phyloP scores from a whole-genome alignment of 2,888 invertebrate genomes.

The Drosophila fungiperda region DNA sequence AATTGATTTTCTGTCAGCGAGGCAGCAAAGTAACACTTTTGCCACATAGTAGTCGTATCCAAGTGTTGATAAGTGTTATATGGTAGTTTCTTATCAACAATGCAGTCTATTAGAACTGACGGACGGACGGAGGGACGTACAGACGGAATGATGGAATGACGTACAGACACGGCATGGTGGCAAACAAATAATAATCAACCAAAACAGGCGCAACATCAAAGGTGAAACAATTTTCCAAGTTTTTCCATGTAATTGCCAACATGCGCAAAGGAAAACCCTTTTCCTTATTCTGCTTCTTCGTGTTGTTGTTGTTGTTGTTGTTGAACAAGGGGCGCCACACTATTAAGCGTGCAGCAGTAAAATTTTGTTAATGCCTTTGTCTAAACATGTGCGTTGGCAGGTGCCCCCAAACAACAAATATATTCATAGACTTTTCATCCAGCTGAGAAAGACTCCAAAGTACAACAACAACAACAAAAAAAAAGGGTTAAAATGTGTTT shows the following conservation, averaged over 20 bases:
- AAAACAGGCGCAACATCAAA: constrained; percentile 65
- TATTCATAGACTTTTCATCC: constrained; percentile 3
- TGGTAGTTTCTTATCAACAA: constrained; percentile 78
- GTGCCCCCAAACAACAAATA: constrained; percentile 40
- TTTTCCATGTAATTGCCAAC: constrained; percentile 67
- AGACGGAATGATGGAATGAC: constrained; percentile 40
- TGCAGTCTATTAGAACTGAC: constrained; percentile 68
- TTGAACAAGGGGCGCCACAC: constrained; percentile 70
- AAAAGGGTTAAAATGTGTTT: constrained; percentile 81
- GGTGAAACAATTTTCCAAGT: constrained; percentile 66
- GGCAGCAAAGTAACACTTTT: constrained; percentile 69
- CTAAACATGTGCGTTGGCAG: constrained; percentile 74
- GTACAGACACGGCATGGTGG: constrained; percentile 67
- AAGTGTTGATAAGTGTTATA: constrained; percentile 79
- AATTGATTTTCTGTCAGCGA: constrained; percentile 79
- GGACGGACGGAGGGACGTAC: constrained; percentile 10
- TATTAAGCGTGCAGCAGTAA: constrained; percentile 78
- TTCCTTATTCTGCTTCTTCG: not conserved
- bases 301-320: constrained; percentile 1
- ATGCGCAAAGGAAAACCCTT: constrained; percentile 54
- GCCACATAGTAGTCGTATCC: constrained; percentile 32
- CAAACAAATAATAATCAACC: constrained; percentile 73
- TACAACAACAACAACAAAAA: not conserved
- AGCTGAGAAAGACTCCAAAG: constrained; percentile 36
- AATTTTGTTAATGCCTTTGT: constrained; percentile 82